Percentiles rank a stretch among this genome's conserved stretches.
phyloP scores from a whole-genome alignment of 2,888 invertebrate genomes.

The Neria commutata region DNA sequence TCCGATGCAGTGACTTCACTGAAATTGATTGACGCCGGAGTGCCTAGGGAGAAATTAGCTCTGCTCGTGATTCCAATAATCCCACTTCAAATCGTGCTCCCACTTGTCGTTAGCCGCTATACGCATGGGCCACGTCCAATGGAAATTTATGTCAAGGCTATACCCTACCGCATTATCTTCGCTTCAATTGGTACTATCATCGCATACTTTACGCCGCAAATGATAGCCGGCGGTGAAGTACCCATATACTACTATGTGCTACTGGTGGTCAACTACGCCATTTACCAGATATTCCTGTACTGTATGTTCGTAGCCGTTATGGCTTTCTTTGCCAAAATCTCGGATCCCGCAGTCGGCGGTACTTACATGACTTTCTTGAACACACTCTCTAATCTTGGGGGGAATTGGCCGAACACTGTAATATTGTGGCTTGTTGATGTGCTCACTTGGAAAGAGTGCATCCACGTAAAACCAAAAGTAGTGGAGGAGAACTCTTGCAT shows the following conservation, averaged over 20 bases:
- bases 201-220: conserved; percentile 82
- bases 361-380: conserved; percentile 99
- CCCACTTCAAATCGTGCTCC: conserved; percentile 91
- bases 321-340: conserved; percentile 97
- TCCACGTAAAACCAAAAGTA: conserved; percentile 64
- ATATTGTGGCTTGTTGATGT: conserved; percentile 91
- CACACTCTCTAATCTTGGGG: conserved; percentile 95
- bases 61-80: conserved; percentile 91
- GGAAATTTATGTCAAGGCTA: conserved; percentile 85
- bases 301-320: conserved; percentile 97
- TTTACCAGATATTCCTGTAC: conserved; percentile 94
- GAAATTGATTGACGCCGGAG: conserved; percentile 94
- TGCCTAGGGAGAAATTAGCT: conserved; percentile 93
- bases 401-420: conserved; percentile 94
- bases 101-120: conserved; percentile 76
- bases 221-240: conserved; percentile 67
- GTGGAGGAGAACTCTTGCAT: conserved; percentile 64
- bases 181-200: conserved; percentile 82
- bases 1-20: conserved; percentile 93
- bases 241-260: conserved; percentile 79
- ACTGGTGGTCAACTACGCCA: conserved; percentile 78
- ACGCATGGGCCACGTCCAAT: conserved; percentile 89
- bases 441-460: conserved; percentile 80
- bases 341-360: conserved; percentile 95
- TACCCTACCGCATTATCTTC: conserved; percentile 85